Base-by-base conservation (phyloP, 2,888 invertebrate species). In the Bombylius discolor region DNA sequence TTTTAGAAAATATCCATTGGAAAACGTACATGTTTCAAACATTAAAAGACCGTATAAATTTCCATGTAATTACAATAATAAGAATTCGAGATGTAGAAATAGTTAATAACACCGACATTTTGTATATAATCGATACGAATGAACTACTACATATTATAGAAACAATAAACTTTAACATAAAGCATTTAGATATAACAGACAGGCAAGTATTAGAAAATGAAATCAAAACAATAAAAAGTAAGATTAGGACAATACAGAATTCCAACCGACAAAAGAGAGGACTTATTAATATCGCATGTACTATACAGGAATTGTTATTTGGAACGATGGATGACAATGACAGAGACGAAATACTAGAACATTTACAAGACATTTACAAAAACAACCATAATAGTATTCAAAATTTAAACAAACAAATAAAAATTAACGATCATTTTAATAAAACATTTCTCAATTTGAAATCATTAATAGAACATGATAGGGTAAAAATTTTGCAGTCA, bases 21-120 rank as follows among this genome's bases (percentile, higher is more conserved):
- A 46, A 49, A 50, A 51, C 23, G 57, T 57, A 3, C 57, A 57
- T 51, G 11, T 39, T 36, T 44, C 46, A 44, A 56, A 56, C 31
- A 52, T 56, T 46, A 52, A 56, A 56, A 13, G 53, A 57, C 57
- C 53, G 7, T 48, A 47, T 42, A 57, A 57, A 47, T 53, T 51
- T 51, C 33, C 51, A 53, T 53, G 23, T 45, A 32, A 49, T 51
- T 39, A 42, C 49, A 46, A 45, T 53, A 33, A 23, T 49, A 49
- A 49, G 34, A 33, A n/a, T 49, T 32, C 33, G 32, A 49, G 8
- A 49, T 32, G 34, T 49, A n/a, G 34, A 49, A 42, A 51, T 51
- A 42, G 44, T 44, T 23, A 44, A 51, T 31, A 44, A 51, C 14
- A 42, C 51, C 6, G 23, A 51, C 31, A 42, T 44, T 42, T 42